Evolutionary conservation across 2,888 invertebrate species (phyloP), one percentile per base, ranked within the genome.

Genomic region (Trichopoda pennipes): DNA sequence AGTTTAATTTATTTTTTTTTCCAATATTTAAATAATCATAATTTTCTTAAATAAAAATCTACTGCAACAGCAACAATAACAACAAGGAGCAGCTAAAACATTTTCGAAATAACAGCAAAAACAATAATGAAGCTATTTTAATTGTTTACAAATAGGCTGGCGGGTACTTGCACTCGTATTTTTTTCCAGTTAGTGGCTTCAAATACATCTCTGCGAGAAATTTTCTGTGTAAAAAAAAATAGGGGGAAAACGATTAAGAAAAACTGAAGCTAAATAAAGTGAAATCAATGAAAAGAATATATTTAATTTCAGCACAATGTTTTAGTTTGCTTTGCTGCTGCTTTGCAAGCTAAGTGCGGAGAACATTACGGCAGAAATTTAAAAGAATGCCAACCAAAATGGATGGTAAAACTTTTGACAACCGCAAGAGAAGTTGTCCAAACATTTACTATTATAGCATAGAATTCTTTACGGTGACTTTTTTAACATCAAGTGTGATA

Each of bases 111-210:
- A 47, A 61, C 53, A 47, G 23, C 53, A 53, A 21, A 44, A 61
- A 47, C 35, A 61, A 53, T 35, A 68, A 76, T 60, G 53, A 19
- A 77, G 63, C 55, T 63, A 82, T 82, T 82, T 82, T 82, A 82
- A 82, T 82, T 82, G 82, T 79, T 82, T 82, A 82, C 82, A 82
- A 82, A 82, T 82, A 82, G 79, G 66, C 75, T 61, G 60, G 21
- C 28, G 28, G 28, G 8, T 28, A 55, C 35, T 35, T 60, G 66
- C 8, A 55, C 35, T 35, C 51, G 66, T 38, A 38, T 17, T 49
- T 51, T 38, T 32, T 55, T 9, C n/a, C 60, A 32, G 56, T 51
- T 35, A 38, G 16, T 12, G 17, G 28, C 16, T 51, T 32, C n/a
- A 68, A 35, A 47, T 53, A 2, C 21, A 63, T 55, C 55, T 17